A percentile compares a stretch with the other conserved stretches of the same genome.
These are phyloP conservation scores for Fragum whitleyi DNA, from an alignment of 2,888 invertebrate genomes.

Conservation along the genomic window DNA sequence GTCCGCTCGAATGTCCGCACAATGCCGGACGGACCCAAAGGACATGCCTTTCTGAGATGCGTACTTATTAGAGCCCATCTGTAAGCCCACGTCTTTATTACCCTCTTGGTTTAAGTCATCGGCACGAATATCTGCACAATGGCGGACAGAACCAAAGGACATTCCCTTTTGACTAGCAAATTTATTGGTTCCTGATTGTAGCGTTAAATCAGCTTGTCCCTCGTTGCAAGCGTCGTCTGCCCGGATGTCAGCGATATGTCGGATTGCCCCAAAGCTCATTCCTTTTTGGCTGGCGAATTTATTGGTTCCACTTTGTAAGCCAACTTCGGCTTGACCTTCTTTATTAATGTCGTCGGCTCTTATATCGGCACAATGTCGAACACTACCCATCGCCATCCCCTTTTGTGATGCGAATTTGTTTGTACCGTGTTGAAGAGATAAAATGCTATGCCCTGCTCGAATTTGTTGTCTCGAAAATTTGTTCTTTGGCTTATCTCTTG, in stretches of 20 bases:
- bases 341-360: conserved; percentile 76
- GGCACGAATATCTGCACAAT: conserved; percentile 82
- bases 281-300: conserved; percentile 80
- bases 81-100: conserved; percentile 76
- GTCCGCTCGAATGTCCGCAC: conserved; percentile 82
- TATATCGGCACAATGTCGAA: conserved; percentile 83
- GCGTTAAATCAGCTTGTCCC: conserved; percentile 77
- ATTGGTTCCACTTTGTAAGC: conserved; percentile 82
- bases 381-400: conserved; percentile 82
- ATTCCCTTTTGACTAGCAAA: conserved; percentile 83
- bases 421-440: conserved; percentile 82
- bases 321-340: conserved; percentile 68
- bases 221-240: conserved; percentile 79
- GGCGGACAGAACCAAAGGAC: conserved; percentile 82
- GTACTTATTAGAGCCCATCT: conserved; percentile 82
- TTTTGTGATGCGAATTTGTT: conserved; percentile 83
- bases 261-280: conserved; percentile 73
- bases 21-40: conserved; percentile 82
- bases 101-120: conserved; percentile 76
- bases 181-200: conserved; percentile 83
- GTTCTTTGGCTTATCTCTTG: conserved; percentile 61
- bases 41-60: conserved; percentile 82
- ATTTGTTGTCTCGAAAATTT: conserved; percentile 81
- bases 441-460: conserved; percentile 75
- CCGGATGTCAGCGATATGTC: conserved; percentile 83